Base-by-base conservation (phyloP, 2,888 invertebrate genomes). In the Alloscopus bannaensis region DNA sequence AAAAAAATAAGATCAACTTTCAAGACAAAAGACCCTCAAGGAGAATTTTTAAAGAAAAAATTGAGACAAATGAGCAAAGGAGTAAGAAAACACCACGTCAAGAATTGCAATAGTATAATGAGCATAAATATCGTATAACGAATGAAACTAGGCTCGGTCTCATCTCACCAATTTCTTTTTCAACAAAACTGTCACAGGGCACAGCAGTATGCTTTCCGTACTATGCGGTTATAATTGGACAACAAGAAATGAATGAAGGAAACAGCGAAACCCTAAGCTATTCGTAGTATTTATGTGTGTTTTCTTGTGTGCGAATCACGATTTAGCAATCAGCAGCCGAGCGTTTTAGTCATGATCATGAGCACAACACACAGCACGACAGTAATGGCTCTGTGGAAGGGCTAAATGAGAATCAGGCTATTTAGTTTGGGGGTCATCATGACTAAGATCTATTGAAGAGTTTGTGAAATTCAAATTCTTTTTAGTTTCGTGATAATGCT, bases 261-360 rank as follows among this genome's bases (percentile, higher is more conserved):
- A 16, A 59, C 64, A 36, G 18, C 65, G 20, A 65, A 57, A 47
- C 11, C 4, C n/a, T n/a, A n/a, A n/a, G n/a, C n/a, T n/a, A n/a
- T n/a, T n/a, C n/a, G n/a, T n/a, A n/a, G n/a, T n/a, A n/a, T n/a
- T n/a, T n/a, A 55, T 26, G 59, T 71, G 28, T 59, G 6, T 57
- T 71, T 47, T 60, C 60, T 62, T 50, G 55, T 55, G 73, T 65
- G 64, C 64, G 55, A 64, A 73, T 73, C 73, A 73, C 64, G 73
- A 62, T 73, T 73, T 73, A 60, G 73, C 73, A 73, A 73, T 73
- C 73, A 64, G 73, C 40, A 26, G 73, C 62, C 59, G 70, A 70
- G 62, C 52, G 36, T 73, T 73, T 65, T 31, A 52, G 45, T 73
- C 73, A 62, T 73, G 73, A 73, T 65, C 64, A 47, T 47, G 73